Evolutionary conservation across 2,888 invertebrate genomes (phyloP), one percentile per base, ranked within the genome.

Genomic region (Meganola albula): DNA sequence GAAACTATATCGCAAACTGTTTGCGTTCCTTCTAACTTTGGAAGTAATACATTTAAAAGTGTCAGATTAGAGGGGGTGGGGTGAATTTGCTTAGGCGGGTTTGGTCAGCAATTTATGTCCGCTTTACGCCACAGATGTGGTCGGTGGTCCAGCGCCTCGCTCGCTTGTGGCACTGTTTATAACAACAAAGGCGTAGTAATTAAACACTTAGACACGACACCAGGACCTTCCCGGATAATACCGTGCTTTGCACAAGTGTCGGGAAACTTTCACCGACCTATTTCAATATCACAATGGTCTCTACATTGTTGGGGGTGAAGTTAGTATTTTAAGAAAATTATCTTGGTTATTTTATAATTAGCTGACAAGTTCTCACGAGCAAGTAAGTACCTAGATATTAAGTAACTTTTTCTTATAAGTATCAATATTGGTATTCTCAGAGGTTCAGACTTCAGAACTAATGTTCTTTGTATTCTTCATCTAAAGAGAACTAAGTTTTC

Each of bases 121-220:
- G 60, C 58, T 53, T 44, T 50, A 51, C 44, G 62, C 63, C 66
- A 44, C 74, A 74, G 65, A 74, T 74, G 75, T 58, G 71, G 70
- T 69, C 48, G 53, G 50, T 53, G 52, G 49, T 48, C 55, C 42
- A 53, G 46, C 55, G 59, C 45, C 32, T 48, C 36, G 31, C 59
- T 53, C 54, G 65, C 59, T 64, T 66, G 69, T 51, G 70, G 63
- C 57, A 51, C 63, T 68, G 74, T 74, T 74, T 75, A 71, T 71
- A 75, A 75, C 76, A 74, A 76, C 74, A 73, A 70, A 68, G 73
- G 65, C 61, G 54, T 50, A 70, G 75, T 75, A 73, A 76, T 77
- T 76, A 74, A 73, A 72, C 70, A 75, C 70, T 72, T 70, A 72
- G 67, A 67, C 58, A 59, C 49, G 61, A 53, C 58, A 61, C 54